These are phyloP conservation scores for Vulpes ferrilata DNA, from an alignment of 2,113 vertebrate genomes.

Conservation along the genomic window DNA sequence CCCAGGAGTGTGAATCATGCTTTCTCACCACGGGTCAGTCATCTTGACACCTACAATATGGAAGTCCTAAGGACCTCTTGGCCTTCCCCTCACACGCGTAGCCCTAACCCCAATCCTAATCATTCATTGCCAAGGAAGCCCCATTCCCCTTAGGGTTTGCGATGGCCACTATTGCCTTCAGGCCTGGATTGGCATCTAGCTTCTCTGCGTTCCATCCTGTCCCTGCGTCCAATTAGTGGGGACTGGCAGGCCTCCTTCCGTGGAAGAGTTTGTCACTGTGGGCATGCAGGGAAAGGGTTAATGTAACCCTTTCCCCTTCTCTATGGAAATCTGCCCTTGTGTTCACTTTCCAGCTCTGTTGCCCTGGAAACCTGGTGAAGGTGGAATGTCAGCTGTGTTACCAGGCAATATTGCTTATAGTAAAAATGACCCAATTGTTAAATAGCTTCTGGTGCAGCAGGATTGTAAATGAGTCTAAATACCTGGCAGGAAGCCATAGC, in stretches of 20 bases:
- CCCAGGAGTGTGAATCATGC: not conserved
- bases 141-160: not conserved
- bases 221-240: not conserved
- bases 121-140: not conserved
- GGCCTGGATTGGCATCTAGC: not conserved
- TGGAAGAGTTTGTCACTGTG: not conserved
- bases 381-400: slow-evolving; percentile 76
- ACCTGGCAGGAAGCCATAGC: slow-evolving; percentile 59
- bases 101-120: not conserved
- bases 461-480: slow-evolving; percentile 72
- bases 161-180: not conserved
- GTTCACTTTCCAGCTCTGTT: slow-evolving; percentile 73
- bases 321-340: slow-evolving; percentile 67
- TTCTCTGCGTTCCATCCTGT: not conserved
- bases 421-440: slow-evolving; percentile 77
- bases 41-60: not conserved
- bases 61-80: not conserved
- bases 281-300: slow-evolving; percentile 58
- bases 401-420: slow-evolving; percentile 73
- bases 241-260: not conserved
- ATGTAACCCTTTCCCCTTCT: slow-evolving; percentile 51
- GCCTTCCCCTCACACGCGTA: not conserved
- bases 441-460: slow-evolving; percentile 66
- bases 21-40: not conserved
- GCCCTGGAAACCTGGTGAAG: slow-evolving; percentile 75